phyloP scores from a whole-genome alignment of 2,113 vertebrate genomes.

The Tretioscincus oriximinensis region DNA sequence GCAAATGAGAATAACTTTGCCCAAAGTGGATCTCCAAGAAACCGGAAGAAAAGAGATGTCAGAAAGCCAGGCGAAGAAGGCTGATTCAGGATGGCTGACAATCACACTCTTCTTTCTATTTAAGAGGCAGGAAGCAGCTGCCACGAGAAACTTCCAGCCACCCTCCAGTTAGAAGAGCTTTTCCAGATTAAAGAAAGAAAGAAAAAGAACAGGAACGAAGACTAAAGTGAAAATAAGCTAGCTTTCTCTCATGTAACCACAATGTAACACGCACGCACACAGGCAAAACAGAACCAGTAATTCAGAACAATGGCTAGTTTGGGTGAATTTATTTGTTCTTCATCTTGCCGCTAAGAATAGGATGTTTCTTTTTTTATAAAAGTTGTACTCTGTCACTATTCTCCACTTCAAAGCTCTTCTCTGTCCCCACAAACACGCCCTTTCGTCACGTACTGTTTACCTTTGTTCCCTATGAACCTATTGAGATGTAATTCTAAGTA shows the following conservation, averaged over 20 bases:
- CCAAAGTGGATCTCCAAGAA: conserved; percentile 43
- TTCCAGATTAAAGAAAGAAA: not conserved
- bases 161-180: not conserved
- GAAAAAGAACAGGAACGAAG: not conserved
- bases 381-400: not conserved
- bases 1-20: conserved; percentile 24
- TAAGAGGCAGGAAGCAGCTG: not conserved
- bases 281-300: not conserved
- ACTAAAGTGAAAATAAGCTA: not conserved
- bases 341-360: not conserved
- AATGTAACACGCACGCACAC: not conserved
- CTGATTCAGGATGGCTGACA: not conserved
- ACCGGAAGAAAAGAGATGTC: conserved; percentile 27
- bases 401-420: not conserved
- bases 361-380: not conserved
- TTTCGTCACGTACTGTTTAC: not conserved
- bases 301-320: conserved; percentile 3
- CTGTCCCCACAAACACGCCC: not conserved
- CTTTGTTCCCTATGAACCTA: not conserved
- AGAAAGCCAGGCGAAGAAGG: not conserved
- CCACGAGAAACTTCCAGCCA: not conserved
- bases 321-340: not conserved
- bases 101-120: not conserved
- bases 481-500: not conserved
- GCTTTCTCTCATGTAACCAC: not conserved